Conservation (phyloP, 2,113 vertebrate species). For the Gopherus evgoodei region DNA sequence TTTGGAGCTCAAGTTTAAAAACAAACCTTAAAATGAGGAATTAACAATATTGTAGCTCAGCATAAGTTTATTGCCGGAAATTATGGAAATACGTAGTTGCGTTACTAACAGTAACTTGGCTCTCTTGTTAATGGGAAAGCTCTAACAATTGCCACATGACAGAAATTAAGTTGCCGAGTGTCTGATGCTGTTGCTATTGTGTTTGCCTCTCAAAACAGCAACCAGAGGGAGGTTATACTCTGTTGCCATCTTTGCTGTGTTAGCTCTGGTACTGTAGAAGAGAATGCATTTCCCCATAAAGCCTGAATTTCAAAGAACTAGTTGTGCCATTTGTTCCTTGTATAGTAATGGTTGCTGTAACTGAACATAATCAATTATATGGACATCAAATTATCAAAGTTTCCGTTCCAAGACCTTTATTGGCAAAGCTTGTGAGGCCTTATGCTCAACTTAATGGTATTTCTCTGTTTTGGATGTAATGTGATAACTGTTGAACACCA, state of each 20-base stretch:
- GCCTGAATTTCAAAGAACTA: background rate
- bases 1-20: background rate
- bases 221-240: background rate
- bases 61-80: background rate
- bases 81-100: background rate
- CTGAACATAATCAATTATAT: slow-evolving; percentile 9
- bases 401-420: slow-evolving; percentile 31
- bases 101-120: background rate
- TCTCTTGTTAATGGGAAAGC: background rate
- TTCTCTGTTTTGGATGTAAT: background rate
- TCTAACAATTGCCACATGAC: background rate
- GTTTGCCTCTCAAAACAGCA: background rate
- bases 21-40: background rate
- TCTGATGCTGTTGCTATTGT: background rate
- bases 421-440: background rate
- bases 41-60: background rate
- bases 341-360: slow-evolving; percentile 25
- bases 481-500: background rate
- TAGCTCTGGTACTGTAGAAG: background rate
- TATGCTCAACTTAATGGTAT: background rate
- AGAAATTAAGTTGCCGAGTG: background rate
- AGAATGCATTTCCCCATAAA: background rate
- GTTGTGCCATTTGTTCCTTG: background rate
- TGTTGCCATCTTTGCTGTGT: background rate
- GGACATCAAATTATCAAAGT: background rate